Evolutionary conservation across 1,140 invertebrate genomes (phyloP).

Genomic region (Meteorus sp.): DNA sequence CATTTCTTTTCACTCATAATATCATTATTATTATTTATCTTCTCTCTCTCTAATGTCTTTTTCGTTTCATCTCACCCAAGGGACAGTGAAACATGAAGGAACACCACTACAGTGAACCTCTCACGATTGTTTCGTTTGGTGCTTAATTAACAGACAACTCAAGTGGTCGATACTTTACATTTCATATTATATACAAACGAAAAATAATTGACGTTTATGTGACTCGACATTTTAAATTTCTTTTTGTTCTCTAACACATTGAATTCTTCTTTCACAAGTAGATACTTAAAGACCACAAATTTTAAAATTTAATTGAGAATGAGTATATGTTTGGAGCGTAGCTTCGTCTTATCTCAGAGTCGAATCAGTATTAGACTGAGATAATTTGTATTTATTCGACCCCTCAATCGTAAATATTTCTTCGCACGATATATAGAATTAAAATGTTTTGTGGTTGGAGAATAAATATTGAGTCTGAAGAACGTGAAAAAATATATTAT

Average conservation of each 20-base stretch:
- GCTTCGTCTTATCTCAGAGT: too few species aligned
- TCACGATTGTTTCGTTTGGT: slow-evolving; percentile 27
- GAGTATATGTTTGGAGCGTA: too few species aligned
- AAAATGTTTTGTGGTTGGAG: too few species aligned
- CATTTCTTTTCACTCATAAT: neutral
- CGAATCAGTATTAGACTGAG: too few species aligned
- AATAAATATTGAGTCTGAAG: too few species aligned
- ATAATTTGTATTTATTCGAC: too few species aligned
- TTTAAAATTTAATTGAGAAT: neutral
- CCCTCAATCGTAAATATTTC: too few species aligned
- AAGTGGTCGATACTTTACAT: neutral
- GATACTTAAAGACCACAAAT: neutral
- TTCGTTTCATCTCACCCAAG: neutral
- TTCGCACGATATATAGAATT: too few species aligned
- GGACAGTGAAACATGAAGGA: too few species aligned
- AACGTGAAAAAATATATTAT: neutral
- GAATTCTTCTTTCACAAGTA: too few species aligned
- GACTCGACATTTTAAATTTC: neutral
- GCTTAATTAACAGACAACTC: slow-evolving; percentile 25
- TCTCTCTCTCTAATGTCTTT: slow-evolving; percentile 2
- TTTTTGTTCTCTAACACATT: neutral
- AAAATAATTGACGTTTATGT: slow-evolving; percentile 7
- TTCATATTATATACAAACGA: too few species aligned
- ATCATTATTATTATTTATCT: neutral
- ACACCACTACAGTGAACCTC: neutral